These are phyloP conservation scores for Leuciscus waleckii DNA, from an alignment of 2,797 vertebrate genomes.

Conservation along the genomic window DNA sequence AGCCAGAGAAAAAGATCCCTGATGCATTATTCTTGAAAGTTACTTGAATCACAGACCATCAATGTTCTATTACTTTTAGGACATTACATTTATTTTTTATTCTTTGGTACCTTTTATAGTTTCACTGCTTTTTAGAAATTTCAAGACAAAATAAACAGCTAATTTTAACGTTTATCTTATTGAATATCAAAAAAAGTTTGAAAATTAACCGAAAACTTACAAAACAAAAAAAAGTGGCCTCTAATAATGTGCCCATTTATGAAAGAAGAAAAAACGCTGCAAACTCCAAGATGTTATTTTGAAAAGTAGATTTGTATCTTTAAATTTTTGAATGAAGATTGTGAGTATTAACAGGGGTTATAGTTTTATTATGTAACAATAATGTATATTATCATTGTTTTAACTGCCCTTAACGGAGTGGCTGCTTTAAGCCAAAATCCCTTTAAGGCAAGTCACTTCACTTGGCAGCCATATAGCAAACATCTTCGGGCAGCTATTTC, in stretches of 20 bases:
- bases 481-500: constrained; percentile 14
- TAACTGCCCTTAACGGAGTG: constrained; percentile 6
- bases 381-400: not conserved
- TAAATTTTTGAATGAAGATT: not conserved
- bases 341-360: not conserved
- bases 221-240: not conserved
- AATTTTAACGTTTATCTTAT: not conserved
- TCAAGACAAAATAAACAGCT: not conserved
- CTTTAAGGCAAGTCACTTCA: not conserved
- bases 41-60: constrained; percentile 32
- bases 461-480: constrained; percentile 11
- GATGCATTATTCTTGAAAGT: constrained; percentile 20
- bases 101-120: not conserved
- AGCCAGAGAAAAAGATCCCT: constrained; percentile 17
- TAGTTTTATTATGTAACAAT: not conserved
- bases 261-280: not conserved
- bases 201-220: not conserved
- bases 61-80: constrained; percentile 14
- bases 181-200: not conserved
- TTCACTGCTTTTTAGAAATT: constrained; percentile 4
- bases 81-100: not conserved
- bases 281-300: not conserved
- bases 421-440: constrained; percentile 1
- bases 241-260: not conserved
- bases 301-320: not conserved